phyloP scores from a whole-genome alignment of 1,140 invertebrate species.

The Leucophenga varia region DNA sequence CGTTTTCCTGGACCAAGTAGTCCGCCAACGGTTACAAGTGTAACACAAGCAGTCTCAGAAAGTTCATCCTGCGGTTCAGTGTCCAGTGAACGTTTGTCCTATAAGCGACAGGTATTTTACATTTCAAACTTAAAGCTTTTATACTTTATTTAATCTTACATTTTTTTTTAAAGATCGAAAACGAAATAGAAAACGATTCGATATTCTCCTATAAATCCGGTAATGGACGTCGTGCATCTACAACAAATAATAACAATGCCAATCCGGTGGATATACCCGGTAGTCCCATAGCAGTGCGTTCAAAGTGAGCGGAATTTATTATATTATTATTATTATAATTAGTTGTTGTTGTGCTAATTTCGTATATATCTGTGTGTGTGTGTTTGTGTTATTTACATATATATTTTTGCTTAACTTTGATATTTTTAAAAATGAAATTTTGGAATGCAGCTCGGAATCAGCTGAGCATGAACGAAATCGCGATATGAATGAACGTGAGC shows the following conservation, averaged over 20 bases:
- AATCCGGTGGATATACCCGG: slow-evolving; percentile 59
- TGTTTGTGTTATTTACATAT: no score
- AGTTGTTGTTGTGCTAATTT: no score
- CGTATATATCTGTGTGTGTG: no score
- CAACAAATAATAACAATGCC: slow-evolving; percentile 64
- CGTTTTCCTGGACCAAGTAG: slow-evolving; percentile 59
- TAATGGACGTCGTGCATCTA: slow-evolving; percentile 61
- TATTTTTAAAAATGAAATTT: no score
- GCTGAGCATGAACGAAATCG: slow-evolving; percentile 61
- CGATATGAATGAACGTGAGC: slow-evolving; percentile 57
- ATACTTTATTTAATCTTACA: neutral
- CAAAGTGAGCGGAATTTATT: slow-evolving; percentile 49
- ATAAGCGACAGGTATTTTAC: slow-evolving; percentile 59
- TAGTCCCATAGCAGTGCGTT: slow-evolving; percentile 61
- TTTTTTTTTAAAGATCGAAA: slow-evolving; percentile 60
- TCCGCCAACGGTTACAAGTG: slow-evolving; percentile 68
- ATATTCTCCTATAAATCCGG: slow-evolving; percentile 65
- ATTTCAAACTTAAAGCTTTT: slow-evolving; percentile 27
- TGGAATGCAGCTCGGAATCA: slow-evolving; percentile 45
- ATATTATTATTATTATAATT: neutral
- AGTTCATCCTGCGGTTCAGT: slow-evolving; percentile 82
- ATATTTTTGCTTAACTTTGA: no score
- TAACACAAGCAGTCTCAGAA: slow-evolving; percentile 60
- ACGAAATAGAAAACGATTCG: slow-evolving; percentile 64
- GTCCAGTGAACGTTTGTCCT: slow-evolving; percentile 70